Evolutionary conservation across 2,888 invertebrate genomes (phyloP), one percentile per base, ranked within the genome.

Genomic region (Eupsilia transversa): DNA sequence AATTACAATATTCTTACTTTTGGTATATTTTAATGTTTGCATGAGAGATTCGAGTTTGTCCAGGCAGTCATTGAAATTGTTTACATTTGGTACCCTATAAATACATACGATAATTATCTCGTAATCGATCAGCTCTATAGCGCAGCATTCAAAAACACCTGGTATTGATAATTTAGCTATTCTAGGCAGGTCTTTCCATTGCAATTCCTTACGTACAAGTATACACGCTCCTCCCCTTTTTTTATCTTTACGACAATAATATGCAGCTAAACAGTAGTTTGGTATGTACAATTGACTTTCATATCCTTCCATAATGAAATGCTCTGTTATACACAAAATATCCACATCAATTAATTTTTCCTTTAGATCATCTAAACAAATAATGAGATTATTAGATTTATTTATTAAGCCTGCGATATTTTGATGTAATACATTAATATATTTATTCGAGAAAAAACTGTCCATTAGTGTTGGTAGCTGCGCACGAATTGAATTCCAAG

Each of bases 91-190:
- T 23, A 59, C 59, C 23, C 59, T 59, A 59, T 59, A 59, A 35
- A 59, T 59, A 59, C 59, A 59, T 9, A 59, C 35, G 35, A 59
- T 23, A 59, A 59, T 35, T 59, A 59, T 59, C 59, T 59, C 23
- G 23, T 59, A 59, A 23, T 30, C 30, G 3, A 46, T 63, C 30
- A 63, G 63, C 46, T 46, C 63, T 30, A 46, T 46, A 20, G 63
- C 30, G 43, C 63, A 63, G 30, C 63, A 63, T 43, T 63, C 46
- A 46, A 63, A 63, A 43, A 63, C 20, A 63, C 43, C 43, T 30
- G 63, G 5, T 30, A n/a, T 60, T 60, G 60, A 60, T 60, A 60
- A 27, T 60, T 38, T 60, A 38, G 23, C 38, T n/a, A 38, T 60
- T 60, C n/a, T 23, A 38, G 35, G 23, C n/a, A 60, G 60, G 9